Evolutionary conservation across 2,888 invertebrate genomes (phyloP), one percentile per base, ranked within the genome.

Genomic region (Poecilobothrus nobilitatus): DNA sequence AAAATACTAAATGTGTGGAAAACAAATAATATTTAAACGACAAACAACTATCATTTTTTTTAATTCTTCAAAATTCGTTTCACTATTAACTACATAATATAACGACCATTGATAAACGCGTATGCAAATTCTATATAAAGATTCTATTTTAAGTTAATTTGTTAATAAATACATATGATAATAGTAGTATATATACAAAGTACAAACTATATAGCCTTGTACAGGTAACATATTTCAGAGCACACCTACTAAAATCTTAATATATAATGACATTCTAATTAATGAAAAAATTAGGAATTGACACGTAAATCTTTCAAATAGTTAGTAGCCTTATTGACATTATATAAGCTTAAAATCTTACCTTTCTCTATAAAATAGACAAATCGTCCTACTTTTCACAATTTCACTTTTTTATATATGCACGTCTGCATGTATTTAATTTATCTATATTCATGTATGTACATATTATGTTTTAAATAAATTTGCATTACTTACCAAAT

Each of bases 221-320:
- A 8, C 6, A 37, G 12, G 27, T 27, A 27, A 37, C 9, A 37
- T 8, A 12, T 37, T 18, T 53, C 53, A 1, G n/a, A 53, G 53
- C 53, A 53, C 53, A 18, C 53, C 53, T 53, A 53, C 53, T 53
- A n/a, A n/a, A n/a, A n/a, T n/a, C n/a, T n/a, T n/a, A n/a, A n/a
- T n/a, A n/a, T n/a, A n/a, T n/a, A 53, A 15, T 4, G 7, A 18
- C 53, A 53, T 18, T 53, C 15, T 37, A 5, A 37, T 37, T 37
- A 53, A 6, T 53, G 7, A 53, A 53, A 41, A 41, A 41, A 41
- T 5, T 41, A 12, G 2, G 15, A 41, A 53, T 8, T 53, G 53
- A 53, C 53, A 53, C 53, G 53, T 53, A 53, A 53, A 53, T 18
- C 15, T 41, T 41, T 41, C 15, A 5, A 4, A 27, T 27, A 9